Percentiles rank a stretch among this genome's conserved stretches.
phyloP scores from a whole-genome alignment of 2,113 vertebrate genomes.

The Naja naja region DNA sequence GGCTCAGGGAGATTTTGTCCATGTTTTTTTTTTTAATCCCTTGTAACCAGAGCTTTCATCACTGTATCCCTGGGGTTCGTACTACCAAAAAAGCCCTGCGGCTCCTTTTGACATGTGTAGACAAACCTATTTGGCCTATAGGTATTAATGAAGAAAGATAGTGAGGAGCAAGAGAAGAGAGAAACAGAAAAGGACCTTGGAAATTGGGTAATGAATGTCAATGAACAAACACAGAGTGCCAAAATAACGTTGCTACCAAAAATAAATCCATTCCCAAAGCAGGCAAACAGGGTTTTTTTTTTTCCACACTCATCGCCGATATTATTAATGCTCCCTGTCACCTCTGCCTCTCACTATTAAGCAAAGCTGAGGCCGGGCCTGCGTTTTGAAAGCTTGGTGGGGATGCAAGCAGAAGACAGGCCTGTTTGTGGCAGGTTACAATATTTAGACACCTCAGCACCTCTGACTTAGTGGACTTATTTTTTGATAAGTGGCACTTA shows the following conservation, averaged over 20 bases:
- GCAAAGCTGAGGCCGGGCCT: constrained; percentile 61
- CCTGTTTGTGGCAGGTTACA: constrained; percentile 69
- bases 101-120: not conserved
- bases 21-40: accelerated
- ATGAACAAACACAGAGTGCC: constrained; percentile 36
- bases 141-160: not conserved
- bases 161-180: constrained; percentile 32
- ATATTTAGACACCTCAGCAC: constrained; percentile 72
- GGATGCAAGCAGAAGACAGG: constrained; percentile 61
- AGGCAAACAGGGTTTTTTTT: constrained; percentile 27
- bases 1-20: not conserved
- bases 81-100: not conserved
- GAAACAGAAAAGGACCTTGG: constrained; percentile 32
- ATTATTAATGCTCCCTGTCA: constrained; percentile 60
- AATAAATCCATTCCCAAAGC: constrained; percentile 45
- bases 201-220: constrained; percentile 35
- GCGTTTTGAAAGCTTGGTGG: constrained; percentile 59
- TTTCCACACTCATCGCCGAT: constrained; percentile 54
- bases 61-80: not conserved
- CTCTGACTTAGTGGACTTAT: constrained; percentile 77
- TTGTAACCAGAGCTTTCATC: not conserved
- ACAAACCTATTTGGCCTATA: not conserved
- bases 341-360: constrained; percentile 57
- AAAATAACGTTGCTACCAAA: constrained; percentile 38
- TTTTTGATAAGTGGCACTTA: constrained; percentile 76